Percentiles rank a stretch among this genome's conserved stretches.
Conservation (phyloP, 2,797 vertebrate species). For the Buceros bicornis region DNA sequence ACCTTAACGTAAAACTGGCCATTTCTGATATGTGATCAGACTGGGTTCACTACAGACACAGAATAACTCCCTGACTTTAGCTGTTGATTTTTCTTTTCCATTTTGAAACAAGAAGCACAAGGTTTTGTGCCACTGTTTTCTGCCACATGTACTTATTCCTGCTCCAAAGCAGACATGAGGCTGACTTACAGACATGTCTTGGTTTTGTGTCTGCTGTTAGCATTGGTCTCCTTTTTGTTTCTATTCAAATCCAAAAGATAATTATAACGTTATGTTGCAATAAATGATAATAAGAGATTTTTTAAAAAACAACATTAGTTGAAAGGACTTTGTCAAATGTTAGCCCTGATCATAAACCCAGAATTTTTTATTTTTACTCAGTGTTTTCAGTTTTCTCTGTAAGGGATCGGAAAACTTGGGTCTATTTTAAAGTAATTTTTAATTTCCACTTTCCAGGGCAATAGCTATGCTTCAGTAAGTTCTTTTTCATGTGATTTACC, state of each 20-base stretch:
- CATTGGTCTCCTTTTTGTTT: not conserved
- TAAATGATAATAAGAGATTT: not conserved
- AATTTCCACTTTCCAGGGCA: not conserved
- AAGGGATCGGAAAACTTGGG: not conserved
- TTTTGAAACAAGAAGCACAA: not conserved
- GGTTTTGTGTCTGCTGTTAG: not conserved
- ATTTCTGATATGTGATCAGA: not conserved
- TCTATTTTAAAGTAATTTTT: not conserved
- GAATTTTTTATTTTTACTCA: not conserved
- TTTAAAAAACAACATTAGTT: not conserved
- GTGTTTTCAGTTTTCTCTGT: not conserved
- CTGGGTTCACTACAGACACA: not conserved
- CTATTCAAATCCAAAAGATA: not conserved
- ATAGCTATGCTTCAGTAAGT: not conserved
- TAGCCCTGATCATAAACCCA: not conserved
- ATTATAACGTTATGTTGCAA: not conserved
- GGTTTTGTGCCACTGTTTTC: not conserved
- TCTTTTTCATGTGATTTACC: constrained; percentile 5
- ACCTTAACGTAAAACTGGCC: rapidly evolving
- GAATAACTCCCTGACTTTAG: not conserved
- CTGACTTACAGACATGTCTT: not conserved
- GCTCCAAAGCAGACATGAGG: not conserved
- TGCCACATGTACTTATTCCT: not conserved
- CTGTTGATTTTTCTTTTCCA: not conserved
- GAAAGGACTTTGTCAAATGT: not conserved